Evolutionary conservation across 2,113 vertebrate genomes (phyloP).

Genomic region (Dipodomys ordii): DNA sequence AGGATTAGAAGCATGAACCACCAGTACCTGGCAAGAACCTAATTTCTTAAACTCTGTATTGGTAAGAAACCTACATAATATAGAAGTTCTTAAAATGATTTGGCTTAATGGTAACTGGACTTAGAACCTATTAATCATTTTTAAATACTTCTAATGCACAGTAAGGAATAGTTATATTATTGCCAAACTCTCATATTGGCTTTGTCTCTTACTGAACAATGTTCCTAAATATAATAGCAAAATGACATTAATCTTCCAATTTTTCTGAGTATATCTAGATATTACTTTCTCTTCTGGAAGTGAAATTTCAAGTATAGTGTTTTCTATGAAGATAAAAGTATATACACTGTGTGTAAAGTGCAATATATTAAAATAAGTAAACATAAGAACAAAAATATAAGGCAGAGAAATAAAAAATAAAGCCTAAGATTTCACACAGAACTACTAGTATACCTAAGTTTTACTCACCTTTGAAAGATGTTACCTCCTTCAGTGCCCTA

Average conservation of each 20-base stretch:
- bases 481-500: background rate
- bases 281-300: background rate
- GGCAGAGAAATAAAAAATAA: background rate
- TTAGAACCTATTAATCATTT: background rate
- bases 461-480: slow-evolving; percentile 40
- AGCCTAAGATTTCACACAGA: background rate
- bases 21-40: too few relatives aligned
- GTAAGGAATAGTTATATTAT: background rate
- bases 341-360: background rate
- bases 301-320: background rate
- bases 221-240: background rate
- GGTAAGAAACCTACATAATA: background rate
- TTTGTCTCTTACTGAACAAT: background rate
- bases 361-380: background rate
- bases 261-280: background rate
- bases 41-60: background rate
- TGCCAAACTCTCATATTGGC: background rate
- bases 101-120: background rate
- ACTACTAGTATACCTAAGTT: background rate
- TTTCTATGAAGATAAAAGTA: background rate
- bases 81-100: background rate
- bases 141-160: background rate
- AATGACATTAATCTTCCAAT: background rate
- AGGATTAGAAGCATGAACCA: too few relatives aligned
- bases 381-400: background rate